Conservation (phyloP, 2,113 vertebrate genomes). For the Brachyhypopomus gauderio region DNA sequence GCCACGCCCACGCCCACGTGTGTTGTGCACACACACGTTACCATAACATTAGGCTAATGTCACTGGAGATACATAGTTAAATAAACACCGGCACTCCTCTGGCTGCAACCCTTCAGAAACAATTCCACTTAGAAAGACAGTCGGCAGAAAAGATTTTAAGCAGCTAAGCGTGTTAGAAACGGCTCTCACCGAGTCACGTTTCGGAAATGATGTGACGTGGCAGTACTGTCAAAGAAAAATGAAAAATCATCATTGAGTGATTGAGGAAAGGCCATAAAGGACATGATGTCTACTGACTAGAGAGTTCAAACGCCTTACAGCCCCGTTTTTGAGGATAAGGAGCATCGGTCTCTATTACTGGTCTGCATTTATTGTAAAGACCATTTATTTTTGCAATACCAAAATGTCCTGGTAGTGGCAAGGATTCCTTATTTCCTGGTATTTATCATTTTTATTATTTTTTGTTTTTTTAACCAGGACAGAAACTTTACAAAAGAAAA, state of each 20-base stretch:
- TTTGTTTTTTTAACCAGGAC: background rate
- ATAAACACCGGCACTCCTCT: constrained; percentile 65
- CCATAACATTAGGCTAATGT: constrained; percentile 78
- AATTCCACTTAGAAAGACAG: constrained; percentile 50
- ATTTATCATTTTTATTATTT: too few relatives aligned
- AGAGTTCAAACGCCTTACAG: too few relatives aligned
- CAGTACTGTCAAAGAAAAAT: background rate
- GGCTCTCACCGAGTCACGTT: background rate
- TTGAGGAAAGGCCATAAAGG: background rate
- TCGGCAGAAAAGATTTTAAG: constrained; percentile 33
- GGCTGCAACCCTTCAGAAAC: constrained; percentile 13
- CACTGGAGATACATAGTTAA: constrained; percentile 84
- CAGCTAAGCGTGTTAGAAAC: constrained; percentile 36
- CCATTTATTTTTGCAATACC: too few relatives aligned
- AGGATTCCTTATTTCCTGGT: too few relatives aligned
- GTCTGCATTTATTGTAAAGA: too few relatives aligned
- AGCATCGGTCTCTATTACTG: too few relatives aligned
- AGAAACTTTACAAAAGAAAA: background rate
- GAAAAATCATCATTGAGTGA: background rate
- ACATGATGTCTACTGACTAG: background rate
- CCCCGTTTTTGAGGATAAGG: too few relatives aligned
- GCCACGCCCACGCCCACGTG: too few relatives aligned
- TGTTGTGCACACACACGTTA: too few relatives aligned
- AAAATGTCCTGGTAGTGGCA: too few relatives aligned
- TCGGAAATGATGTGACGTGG: constrained; percentile 12